Percentiles rank a stretch among this genome's conserved stretches.
Conservation (phyloP, 2,888 invertebrate genomes). For the Microctonus hyperodae region DNA sequence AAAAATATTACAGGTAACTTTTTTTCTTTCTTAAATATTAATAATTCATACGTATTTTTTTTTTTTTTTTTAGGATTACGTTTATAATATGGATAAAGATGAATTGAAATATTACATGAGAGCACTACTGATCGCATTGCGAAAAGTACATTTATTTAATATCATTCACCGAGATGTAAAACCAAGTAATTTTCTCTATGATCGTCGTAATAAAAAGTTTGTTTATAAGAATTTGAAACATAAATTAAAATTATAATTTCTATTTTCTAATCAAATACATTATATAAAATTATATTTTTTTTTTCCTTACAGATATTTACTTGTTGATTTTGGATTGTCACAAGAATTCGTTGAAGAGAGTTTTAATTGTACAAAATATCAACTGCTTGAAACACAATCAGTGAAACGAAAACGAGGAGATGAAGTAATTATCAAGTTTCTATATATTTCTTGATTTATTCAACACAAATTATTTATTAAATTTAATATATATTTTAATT, state of each 20-base stretch:
- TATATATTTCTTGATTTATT: conserved; percentile 10
- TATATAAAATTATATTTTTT: background rate
- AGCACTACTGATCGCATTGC: conserved; percentile 79
- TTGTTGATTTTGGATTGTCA: conserved; percentile 91
- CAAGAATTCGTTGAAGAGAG: conserved; percentile 66
- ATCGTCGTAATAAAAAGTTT: conserved; percentile 72
- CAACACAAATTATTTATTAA: background rate
- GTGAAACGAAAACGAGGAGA: conserved; percentile 50
- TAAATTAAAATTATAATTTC: background rate
- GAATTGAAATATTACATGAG: conserved; percentile 83
- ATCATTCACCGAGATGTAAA: conserved; percentile 92
- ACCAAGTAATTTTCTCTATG: conserved; percentile 90
- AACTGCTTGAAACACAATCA: conserved; percentile 30
- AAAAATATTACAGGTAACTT: conserved; percentile 9
- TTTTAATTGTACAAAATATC: conserved; percentile 33
- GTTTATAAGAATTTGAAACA: conserved; percentile 27
- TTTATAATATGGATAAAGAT: conserved; percentile 71
- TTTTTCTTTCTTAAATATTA: conserved; percentile 4
- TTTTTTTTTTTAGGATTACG: conserved; percentile 81
- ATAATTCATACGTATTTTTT: conserved; percentile 32
- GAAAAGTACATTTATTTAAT: conserved; percentile 81
- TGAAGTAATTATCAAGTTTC: conserved; percentile 46
- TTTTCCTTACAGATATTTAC: conserved; percentile 68
- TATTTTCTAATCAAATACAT: background rate
- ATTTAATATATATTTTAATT: background rate